Base-by-base conservation (phyloP, 2,888 invertebrate genomes). In the Antitype chi region DNA sequence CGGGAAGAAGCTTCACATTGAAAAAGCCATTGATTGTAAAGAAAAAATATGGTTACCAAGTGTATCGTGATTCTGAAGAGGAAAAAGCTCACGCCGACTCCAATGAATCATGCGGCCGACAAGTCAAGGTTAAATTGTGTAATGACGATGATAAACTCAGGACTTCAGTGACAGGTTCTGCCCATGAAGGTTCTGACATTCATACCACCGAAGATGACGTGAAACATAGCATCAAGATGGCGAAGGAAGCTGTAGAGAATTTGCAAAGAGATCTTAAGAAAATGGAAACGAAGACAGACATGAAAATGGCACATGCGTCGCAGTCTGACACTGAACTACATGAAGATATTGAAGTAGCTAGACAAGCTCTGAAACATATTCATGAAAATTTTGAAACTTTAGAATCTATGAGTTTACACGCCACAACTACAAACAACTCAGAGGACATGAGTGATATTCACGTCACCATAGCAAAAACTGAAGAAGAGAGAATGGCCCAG, bases 201-300 rank as follows among this genome's bases (percentile, higher is more conserved):
- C 86, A 89, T 59, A 84, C 89, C 55, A 87, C 91, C 3, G 93
- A 94, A 76, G 92, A 91, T 55, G 93, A 95, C 62, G 92, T 96
- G 88, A 93, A 94, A 84, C 90, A 92, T n/a, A 96, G 92, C 77
- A 93, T 96, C 72, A 91, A 91, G 76, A 91, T 94, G 90, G 96
- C 95, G 25, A 95, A 94, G 82, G 94, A 94, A 90, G 96, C 95
- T 3, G 93, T 96, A n/a, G 94, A 96, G 84, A 93, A 91, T 74
- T 87, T 96, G 47, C 94, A 95, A 85, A 91, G 90, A 32, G 94
- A 95, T 78, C 84, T 96, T 53, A 88, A 91, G 71, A 92, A 90
- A 81, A 92, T 93, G 57, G 94, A 95, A 74, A 85, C 90, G 59
- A 91, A 87, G 76, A 85, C 90, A 43, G 81, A 79, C n/a, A 82